Conservation (phyloP, 2,113 vertebrate species). For the Haemorhous mexicanus region DNA sequence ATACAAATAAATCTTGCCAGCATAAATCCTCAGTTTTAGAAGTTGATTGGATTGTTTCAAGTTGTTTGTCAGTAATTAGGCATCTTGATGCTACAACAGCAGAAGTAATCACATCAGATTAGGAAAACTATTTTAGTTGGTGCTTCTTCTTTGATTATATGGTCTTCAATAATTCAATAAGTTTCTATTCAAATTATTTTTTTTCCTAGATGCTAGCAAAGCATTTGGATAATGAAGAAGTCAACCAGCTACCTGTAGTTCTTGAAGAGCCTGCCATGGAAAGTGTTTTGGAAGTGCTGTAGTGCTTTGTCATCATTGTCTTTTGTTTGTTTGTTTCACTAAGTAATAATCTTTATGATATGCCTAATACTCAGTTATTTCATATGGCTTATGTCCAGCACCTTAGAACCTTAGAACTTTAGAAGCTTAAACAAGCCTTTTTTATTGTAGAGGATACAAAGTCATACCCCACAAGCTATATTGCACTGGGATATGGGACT, state of each 20-base stretch:
- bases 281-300: not conserved
- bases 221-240: slow-evolving; percentile 47
- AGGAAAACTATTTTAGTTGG: not conserved
- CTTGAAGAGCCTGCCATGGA: slow-evolving; percentile 76
- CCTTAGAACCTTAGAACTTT: not conserved
- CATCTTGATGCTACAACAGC: not conserved
- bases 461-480: not conserved
- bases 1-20: not conserved
- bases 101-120: not conserved
- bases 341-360: not conserved
- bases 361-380: not conserved
- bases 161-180: not conserved
- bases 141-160: not conserved
- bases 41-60: not conserved
- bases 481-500: not conserved
- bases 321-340: not conserved
- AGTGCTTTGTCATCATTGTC: accelerated
- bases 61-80: not conserved
- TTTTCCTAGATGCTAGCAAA: slow-evolving; percentile 72
- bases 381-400: not conserved
- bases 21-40: not conserved
- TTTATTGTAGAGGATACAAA: not conserved
- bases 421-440: not conserved
- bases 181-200: not conserved
- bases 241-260: slow-evolving; percentile 70